Evolutionary conservation across 2,888 invertebrate species (phyloP).

Genomic region (Lepidochitona cinerea): DNA sequence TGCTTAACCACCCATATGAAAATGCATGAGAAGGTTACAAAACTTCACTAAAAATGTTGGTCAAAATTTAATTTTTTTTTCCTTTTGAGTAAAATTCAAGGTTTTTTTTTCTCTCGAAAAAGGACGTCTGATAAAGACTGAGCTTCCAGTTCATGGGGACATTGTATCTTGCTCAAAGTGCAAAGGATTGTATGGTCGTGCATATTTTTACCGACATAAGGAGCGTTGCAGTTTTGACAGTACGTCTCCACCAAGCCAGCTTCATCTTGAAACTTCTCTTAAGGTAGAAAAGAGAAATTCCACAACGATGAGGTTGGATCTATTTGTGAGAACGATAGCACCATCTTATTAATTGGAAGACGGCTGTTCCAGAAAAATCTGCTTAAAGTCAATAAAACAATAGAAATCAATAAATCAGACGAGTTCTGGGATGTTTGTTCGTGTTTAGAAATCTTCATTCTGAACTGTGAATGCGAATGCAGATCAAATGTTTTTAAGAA

Average conservation of each 20-base stretch:
- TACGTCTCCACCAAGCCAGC: not conserved
- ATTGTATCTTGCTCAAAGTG: slow-evolving; percentile 1
- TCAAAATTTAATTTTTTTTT: too few relatives aligned
- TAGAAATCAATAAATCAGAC: not conserved
- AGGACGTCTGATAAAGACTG: too few relatives aligned
- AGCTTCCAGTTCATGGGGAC: not conserved
- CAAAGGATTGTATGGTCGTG: not conserved
- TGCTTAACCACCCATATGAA: too few relatives aligned
- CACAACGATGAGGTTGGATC: not conserved
- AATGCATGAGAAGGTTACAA: not conserved
- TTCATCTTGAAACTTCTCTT: not conserved
- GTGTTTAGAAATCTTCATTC: not conserved
- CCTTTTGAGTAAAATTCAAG: too few relatives aligned
- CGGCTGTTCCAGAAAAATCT: not conserved
- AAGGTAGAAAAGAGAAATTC: not conserved
- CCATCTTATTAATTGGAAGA: not conserved
- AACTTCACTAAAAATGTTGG: too few relatives aligned
- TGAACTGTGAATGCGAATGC: not conserved
- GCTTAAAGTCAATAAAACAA: not conserved
- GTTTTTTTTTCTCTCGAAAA: too few relatives aligned
- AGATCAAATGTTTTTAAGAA: not conserved
- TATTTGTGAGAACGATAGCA: not conserved
- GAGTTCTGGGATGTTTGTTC: not conserved
- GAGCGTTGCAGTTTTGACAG: not conserved
- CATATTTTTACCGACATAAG: not conserved